Base-by-base conservation (phyloP, 2,113 vertebrate genomes). In the Columba livia region DNA sequence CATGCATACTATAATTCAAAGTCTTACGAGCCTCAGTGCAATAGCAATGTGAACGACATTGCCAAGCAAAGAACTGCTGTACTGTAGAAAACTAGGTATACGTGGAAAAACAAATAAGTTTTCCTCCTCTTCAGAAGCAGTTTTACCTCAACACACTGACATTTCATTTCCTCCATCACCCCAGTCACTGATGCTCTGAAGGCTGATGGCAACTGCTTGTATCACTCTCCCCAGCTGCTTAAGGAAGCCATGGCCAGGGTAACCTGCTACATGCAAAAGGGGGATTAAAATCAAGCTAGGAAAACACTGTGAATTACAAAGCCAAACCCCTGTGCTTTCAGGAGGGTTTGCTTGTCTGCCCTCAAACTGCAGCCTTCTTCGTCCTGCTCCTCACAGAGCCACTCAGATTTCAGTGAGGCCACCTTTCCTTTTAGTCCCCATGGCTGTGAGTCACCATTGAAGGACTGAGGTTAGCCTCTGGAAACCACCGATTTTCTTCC, bases 401-500 rank as follows among this genome's bases (percentile, higher is more conserved):
- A 23, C 32, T n/a, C 36, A 15, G 34, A 64, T 70, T 82, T 32
- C 56, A 54, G 4, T 8, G 11, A 84, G 38, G 65, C 29, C 61
- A 84, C 56, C 84, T 78, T 73, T 71, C 48, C 57, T 87, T 88
- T 71, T 34, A 90, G 69, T 78, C 40, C 47, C 50, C 24, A 17
- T 2, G 5, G 51, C 34, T 73, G 26, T 15, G n/a, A 91, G n/a
- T 83, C 51, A 74, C 28, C 47, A 72, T 31, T 1, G 3, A 87
- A 95, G 79, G 60, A 32, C 31, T 77, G 66, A 79, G 24, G 85
- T 88, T 74, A 78, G 75, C 53, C 75, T 90, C 57, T 85, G 75
- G 85, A 96, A 94, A 83, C 42, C 70, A 91, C 38, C 34, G 15
- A 21, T 71, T 48, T 84, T 90, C 56, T 72, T 88, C 60, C 51